These are phyloP conservation scores for Notodonta dromedarius DNA, from an alignment of 2,888 invertebrate genomes.

Conservation along the genomic window DNA sequence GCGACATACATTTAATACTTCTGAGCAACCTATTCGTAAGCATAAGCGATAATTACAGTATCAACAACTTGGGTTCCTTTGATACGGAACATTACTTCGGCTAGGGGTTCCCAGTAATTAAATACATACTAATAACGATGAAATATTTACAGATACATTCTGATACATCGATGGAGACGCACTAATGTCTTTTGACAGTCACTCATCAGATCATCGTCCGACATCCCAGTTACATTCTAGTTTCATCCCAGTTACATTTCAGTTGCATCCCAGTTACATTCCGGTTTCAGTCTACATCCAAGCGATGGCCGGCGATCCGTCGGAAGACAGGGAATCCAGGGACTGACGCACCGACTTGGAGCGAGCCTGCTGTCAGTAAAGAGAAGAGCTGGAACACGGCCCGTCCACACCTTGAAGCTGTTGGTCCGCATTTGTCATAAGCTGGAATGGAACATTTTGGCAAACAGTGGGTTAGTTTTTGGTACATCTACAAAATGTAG, in stretches of 20 bases:
- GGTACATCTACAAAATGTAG: too few relatives aligned
- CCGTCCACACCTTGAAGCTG: constrained; percentile 77
- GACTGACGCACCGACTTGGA: constrained; percentile 61
- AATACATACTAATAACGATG: constrained; percentile 6
- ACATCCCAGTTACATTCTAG: neutral
- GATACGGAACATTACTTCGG: constrained; percentile 11
- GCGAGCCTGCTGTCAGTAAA: constrained; percentile 76
- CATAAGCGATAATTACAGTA: constrained; percentile 43
- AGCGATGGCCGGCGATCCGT: constrained; percentile 72
- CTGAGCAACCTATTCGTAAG: constrained; percentile 33
- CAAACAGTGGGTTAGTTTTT: constrained; percentile 9
- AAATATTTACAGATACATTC: constrained; percentile 7
- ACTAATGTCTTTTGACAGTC: constrained; percentile 25
- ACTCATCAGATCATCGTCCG: constrained; percentile 1
- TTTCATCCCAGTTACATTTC: too few relatives aligned
- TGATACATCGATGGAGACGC: constrained; percentile 23
- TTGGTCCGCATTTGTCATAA: constrained; percentile 66
- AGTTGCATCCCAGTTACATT: neutral
- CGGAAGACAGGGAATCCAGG: constrained; percentile 72
- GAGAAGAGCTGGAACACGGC: constrained; percentile 77
- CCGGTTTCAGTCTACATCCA: constrained; percentile 66
- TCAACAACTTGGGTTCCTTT: constrained; percentile 38
- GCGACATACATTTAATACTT: constrained; percentile 15
- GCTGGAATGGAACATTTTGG: constrained; percentile 47
- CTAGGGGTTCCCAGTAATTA: constrained; percentile 18